These are phyloP conservation scores for Allygus modestus DNA, from an alignment of 2,888 invertebrate species.

Conservation along the genomic window DNA sequence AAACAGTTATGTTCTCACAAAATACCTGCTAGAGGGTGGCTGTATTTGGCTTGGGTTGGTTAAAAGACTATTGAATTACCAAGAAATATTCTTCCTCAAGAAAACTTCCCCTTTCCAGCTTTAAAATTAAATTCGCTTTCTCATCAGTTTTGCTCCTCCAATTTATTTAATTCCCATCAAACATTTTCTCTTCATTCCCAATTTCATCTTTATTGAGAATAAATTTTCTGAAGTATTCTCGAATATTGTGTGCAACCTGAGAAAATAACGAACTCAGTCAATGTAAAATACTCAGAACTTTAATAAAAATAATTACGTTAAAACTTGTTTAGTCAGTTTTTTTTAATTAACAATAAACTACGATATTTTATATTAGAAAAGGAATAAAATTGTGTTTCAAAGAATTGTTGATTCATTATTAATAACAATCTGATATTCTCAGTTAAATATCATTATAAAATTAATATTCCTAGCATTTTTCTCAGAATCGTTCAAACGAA, in stretches of 20 bases:
- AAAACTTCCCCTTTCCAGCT: slow-evolving; percentile 27
- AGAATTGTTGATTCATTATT: too few species aligned
- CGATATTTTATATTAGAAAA: too few species aligned
- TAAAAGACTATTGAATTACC: slow-evolving; percentile 52
- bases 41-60: slow-evolving; percentile 45
- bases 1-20: neutral
- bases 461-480: too few species aligned
- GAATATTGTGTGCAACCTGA: neutral
- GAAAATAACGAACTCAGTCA: too few species aligned
- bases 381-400: too few species aligned
- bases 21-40: slow-evolving; percentile 1
- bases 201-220: slow-evolving; percentile 32
- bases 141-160: slow-evolving; percentile 54
- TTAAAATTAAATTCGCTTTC: slow-evolving; percentile 58
- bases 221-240: neutral
- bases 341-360: too few species aligned
- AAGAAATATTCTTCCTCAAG: slow-evolving; percentile 47
- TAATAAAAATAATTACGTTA: too few species aligned
- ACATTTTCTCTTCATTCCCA: slow-evolving; percentile 50
- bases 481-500: too few species aligned
- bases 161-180: slow-evolving; percentile 48
- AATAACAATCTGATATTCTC: too few species aligned
- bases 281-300: too few species aligned
- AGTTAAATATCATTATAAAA: too few species aligned
- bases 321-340: too few species aligned